Evolutionary conservation across 37 sponge, comb jelly and placozoan genomes (phyloP).

Genomic region (Dysidea cf. avara): DNA sequence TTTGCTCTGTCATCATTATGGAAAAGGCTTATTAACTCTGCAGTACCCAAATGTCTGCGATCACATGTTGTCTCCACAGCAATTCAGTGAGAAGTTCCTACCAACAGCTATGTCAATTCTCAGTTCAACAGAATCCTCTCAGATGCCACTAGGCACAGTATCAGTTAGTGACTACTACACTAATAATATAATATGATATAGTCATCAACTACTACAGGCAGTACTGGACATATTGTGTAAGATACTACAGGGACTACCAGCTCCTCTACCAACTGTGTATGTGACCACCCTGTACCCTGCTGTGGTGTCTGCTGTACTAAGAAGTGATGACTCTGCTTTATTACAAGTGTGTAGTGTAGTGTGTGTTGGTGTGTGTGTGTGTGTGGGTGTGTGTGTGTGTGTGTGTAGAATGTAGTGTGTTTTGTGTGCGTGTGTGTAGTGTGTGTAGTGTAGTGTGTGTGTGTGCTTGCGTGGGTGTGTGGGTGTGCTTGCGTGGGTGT

Average conservation of each 20-base stretch:
- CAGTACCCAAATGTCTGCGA: too few relatives aligned
- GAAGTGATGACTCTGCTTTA: constrained; percentile 69
- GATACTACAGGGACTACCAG: constrained; percentile 27
- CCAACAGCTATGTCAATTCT: constrained; percentile 42
- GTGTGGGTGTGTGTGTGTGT: constrained; percentile 5
- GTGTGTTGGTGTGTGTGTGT: too few relatives aligned
- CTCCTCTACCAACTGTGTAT: constrained; percentile 40
- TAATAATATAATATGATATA: not conserved
- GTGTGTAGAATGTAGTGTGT: not conserved
- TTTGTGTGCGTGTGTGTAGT: too few relatives aligned
- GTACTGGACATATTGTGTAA: constrained; percentile 55
- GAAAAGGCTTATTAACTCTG: too few relatives aligned
- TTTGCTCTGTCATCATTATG: too few relatives aligned
- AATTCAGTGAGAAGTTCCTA: too few relatives aligned
- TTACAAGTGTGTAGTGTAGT: constrained; percentile 59
- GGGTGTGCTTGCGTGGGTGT: constrained; percentile 1
- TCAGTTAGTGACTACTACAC: constrained; percentile 21
- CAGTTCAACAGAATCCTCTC: constrained; percentile 16
- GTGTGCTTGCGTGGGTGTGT: constrained; percentile 1
- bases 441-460: not conserved
- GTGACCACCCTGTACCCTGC: constrained; percentile 47
- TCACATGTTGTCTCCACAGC: too few relatives aligned
- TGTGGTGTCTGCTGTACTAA: constrained; percentile 47
- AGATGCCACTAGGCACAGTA: constrained; percentile 46
- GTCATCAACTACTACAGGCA: constrained; percentile 23